Base-by-base conservation (phyloP, 64 coral and sea anemone species). In the Acropora tenuis region DNA sequence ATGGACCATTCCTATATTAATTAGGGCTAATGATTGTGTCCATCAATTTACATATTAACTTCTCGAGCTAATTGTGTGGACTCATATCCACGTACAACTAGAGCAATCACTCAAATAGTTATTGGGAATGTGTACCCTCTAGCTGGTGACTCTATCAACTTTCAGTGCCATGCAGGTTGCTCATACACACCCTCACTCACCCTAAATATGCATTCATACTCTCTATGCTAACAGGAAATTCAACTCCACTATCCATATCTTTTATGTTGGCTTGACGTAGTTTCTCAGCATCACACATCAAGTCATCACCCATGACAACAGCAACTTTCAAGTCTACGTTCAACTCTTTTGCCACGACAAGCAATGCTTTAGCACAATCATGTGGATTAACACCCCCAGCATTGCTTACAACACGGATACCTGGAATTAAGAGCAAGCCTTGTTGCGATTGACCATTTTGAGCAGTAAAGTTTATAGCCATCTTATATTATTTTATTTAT, bases 141-240 rank as follows among this genome's bases (percentile, higher is more conserved):
- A 30, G 30, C 30, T 30, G 30, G 30, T 0, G 52, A 10, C 52
- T 10, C 52, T 55, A 63, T 63, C 11, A 9, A 63, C 59, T 63
- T 63, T 2, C 59, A 8, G 15, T 8, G 30, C 30, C 30, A 30
- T 30, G 30, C 30, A 30, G 30, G 30, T 30, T 30, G 30, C 30
- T 30, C 30, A 30, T 30, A 30, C 30, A 30, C 30, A 30, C 30
- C 30, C 30, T 30, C 16, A 1, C 86, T 94, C 89, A 96, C 97
- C 97, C 97, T 40, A 96, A 86, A 86, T 99, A 99, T 3, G 94
- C 94, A 94, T 99, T 99, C 91, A 99, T 96, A 44, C 97, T 99
- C 67, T 93, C 93, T 3, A 96, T 83, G 45, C 58, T 68, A 6
- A 76, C 63, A 52, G 97, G 97, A n/a, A 99, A 84, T 5, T 87